Evolutionary conservation across 2,888 invertebrate species (phyloP), one percentile per base, ranked within the genome.

Genomic region (Himalopsyche anomala): DNA sequence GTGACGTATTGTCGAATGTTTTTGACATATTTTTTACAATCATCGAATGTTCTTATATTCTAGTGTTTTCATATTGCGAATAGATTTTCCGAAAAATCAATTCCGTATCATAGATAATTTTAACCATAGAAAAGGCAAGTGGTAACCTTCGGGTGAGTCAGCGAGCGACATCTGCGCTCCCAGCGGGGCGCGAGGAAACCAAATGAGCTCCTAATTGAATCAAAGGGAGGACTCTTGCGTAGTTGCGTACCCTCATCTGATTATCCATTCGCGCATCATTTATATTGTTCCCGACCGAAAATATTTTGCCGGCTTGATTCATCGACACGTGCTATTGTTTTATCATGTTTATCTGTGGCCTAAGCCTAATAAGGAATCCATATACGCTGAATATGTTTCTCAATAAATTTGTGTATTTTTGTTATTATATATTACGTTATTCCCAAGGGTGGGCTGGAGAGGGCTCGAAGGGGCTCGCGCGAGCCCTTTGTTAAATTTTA

Each of bases 251-350:
- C 91, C 91, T 92, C 93, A 93, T 93, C 92, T 91, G 91, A 92
- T 93, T 93, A 93, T 91, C 90, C 90, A 92, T 92, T 92, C 93
- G 92, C 92, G 92, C 92, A 92, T 93, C 93, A 92, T 92, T 92
- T 93, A 93, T 92, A 93, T 93, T 93, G 86, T 88, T 84, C 86
- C 85, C 88, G 85, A 15, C 85, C 84, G 86, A 85, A 86, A 42
- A 85, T 55, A 82, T 84, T 86, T 85, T 81, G 85, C 82, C 81
- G 84, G 86, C 82, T 85, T 87, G 83, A 85, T 86, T 85, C 45
- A 56, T 56, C 5, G 42, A 45, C 83, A 56, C 82, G 42, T 40
- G 82, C 40, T 36, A 81, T 81, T 81, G 45, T 51, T 81, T 81
- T 40, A 51, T 51, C 15, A 51, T 51, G 51, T 51, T 51, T 51